Evolutionary conservation across 2,888 invertebrate genomes (phyloP).

Genomic region (Ptychoptera albimana): DNA sequence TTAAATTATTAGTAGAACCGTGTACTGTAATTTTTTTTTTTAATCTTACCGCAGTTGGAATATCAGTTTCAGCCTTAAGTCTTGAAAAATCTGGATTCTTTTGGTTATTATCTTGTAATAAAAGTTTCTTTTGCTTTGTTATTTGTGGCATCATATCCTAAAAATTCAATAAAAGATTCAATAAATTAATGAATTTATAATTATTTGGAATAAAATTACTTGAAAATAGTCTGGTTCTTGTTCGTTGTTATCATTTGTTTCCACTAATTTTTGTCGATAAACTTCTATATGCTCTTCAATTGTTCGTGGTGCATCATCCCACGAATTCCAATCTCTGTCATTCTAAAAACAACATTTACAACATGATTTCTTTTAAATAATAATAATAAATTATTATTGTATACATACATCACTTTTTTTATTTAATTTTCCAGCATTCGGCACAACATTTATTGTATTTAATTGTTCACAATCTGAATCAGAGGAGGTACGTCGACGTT

Average conservation of each 20-base stretch:
- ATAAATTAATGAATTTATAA: not conserved
- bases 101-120: slow-evolving; percentile 28
- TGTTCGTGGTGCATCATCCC: slow-evolving; percentile 39
- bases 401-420: slow-evolving; percentile 9
- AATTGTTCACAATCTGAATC: slow-evolving; percentile 39
- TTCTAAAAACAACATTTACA: slow-evolving; percentile 13
- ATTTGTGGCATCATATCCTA: slow-evolving; percentile 46
- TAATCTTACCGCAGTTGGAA: slow-evolving; percentile 29
- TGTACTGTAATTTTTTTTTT: too few species aligned
- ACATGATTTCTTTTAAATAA: slow-evolving; percentile 7
- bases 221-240: slow-evolving; percentile 26
- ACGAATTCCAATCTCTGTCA: slow-evolving; percentile 39
- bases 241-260: slow-evolving; percentile 27
- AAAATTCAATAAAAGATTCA: slow-evolving; percentile 5
- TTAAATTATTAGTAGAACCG: slow-evolving; percentile 2
- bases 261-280: slow-evolving; percentile 38
- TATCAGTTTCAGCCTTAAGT: slow-evolving; percentile 31
- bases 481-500: slow-evolving; percentile 34
- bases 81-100: slow-evolving; percentile 26
- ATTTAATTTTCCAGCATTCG: not conserved
- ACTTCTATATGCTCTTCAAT: slow-evolving; percentile 47
- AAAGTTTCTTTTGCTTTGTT: slow-evolving; percentile 39
- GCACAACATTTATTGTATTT: slow-evolving; percentile 36
- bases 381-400: slow-evolving; percentile 1
- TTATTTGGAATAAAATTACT: too few species aligned